Evolutionary conservation across 2,113 vertebrate species (phyloP).

Genomic region (Ramphastos sulfuratus): DNA sequence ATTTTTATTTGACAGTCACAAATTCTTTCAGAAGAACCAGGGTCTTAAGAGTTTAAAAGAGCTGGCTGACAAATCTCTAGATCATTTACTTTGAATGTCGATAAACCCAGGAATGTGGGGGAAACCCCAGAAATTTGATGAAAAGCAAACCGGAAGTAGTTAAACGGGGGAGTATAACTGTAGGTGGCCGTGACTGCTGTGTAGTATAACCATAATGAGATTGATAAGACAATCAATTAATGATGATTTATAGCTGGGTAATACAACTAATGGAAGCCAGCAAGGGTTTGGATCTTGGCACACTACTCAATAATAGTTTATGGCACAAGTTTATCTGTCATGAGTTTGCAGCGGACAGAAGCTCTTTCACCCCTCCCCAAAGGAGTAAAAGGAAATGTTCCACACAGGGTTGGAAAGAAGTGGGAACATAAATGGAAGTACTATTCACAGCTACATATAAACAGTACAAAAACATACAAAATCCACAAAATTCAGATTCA

Average conservation of each 20-base stretch:
- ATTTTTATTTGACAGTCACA: not conserved
- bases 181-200: not conserved
- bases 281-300: not conserved
- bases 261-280: not conserved
- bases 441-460: too few species aligned
- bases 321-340: not conserved
- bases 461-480: too few species aligned
- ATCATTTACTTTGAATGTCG: not conserved
- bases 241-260: not conserved
- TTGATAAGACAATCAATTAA: not conserved
- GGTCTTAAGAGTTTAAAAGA: not conserved
- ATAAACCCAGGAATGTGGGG: not conserved
- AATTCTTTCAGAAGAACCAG: not conserved
- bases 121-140: not conserved
- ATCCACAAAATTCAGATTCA: too few species aligned
- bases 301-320: not conserved
- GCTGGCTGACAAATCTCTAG: not conserved
- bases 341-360: too few species aligned
- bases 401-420: too few species aligned
- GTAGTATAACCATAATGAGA: not conserved
- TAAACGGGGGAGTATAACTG: not conserved
- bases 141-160: not conserved
- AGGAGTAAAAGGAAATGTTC: too few species aligned
- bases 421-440: too few species aligned
- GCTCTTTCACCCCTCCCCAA: too few species aligned